These are phyloP conservation scores for Drosophila lacertosa DNA, from an alignment of 1,140 invertebrate genomes.

Conservation along the genomic window DNA sequence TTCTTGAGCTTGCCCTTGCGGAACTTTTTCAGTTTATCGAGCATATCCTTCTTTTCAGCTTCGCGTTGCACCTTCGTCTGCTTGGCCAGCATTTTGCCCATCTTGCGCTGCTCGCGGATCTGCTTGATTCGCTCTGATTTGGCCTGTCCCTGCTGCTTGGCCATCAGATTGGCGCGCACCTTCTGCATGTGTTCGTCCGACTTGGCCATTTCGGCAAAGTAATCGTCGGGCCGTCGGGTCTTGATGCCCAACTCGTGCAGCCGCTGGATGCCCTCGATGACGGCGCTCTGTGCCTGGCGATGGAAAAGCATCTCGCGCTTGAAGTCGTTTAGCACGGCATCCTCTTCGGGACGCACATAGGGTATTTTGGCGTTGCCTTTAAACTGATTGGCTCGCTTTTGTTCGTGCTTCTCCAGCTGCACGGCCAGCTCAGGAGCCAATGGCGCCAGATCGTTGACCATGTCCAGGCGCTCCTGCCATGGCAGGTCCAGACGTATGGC, in stretches of 20 bases:
- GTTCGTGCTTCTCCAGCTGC: slow-evolving; percentile 90
- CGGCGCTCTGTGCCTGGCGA: slow-evolving; percentile 95
- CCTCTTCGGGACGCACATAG: slow-evolving; percentile 87
- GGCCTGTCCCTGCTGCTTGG: slow-evolving; percentile 93
- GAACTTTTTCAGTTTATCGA: slow-evolving; percentile 94
- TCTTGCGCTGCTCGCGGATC: slow-evolving; percentile 95
- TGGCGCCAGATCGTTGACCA: slow-evolving; percentile 90
- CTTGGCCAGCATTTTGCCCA: slow-evolving; percentile 92
- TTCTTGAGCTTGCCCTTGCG: slow-evolving; percentile 92
- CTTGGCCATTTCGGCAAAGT: slow-evolving; percentile 99
- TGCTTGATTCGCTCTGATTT: slow-evolving; percentile 95
- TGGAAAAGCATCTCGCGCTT: slow-evolving; percentile 96
- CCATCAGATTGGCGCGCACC: slow-evolving; percentile 92
- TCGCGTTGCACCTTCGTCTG: slow-evolving; percentile 92
- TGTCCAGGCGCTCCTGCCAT: slow-evolving; percentile 94
- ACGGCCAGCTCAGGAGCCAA: slow-evolving; percentile 92
- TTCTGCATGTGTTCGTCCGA: slow-evolving; percentile 99
- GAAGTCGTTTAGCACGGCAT: slow-evolving; percentile 96
- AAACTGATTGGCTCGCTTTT: slow-evolving; percentile 87
- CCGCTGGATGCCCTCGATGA: slow-evolving; percentile 90
- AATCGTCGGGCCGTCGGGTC: slow-evolving; percentile 95
- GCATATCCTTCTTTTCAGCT: slow-evolving; percentile 90
- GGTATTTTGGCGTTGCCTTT: slow-evolving; percentile 89
- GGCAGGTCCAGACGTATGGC: slow-evolving; percentile 90
- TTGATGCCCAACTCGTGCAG: slow-evolving; percentile 90